These are phyloP conservation scores for Campylomormyrus tamandua DNA, from an alignment of 2,113 vertebrate genomes.

Conservation along the genomic window DNA sequence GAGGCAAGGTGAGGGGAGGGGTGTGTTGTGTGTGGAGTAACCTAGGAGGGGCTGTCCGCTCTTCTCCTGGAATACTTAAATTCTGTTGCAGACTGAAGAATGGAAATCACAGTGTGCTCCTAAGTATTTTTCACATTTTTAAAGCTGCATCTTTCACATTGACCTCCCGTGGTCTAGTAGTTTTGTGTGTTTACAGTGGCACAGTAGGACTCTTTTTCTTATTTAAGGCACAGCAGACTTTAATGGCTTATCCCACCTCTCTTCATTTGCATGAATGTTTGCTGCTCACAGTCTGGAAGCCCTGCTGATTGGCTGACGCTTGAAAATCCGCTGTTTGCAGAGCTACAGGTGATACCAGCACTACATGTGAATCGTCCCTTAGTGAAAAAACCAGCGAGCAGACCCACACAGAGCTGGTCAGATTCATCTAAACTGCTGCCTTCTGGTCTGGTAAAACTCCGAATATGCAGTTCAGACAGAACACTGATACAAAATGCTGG, in stretches of 20 bases:
- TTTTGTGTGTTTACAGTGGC: neutral
- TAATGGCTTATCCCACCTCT: constrained; percentile 35
- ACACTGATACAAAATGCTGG: constrained; percentile 53
- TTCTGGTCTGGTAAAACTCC: neutral
- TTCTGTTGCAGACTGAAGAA: neutral
- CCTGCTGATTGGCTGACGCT: neutral
- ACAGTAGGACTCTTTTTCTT: neutral
- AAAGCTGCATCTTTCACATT: neutral
- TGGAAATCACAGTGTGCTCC: neutral
- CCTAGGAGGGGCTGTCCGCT: neutral
- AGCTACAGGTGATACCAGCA: neutral
- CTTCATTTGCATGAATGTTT: constrained; percentile 34
- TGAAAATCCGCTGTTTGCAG: neutral
- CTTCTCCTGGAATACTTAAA: neutral
- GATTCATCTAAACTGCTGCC: neutral
- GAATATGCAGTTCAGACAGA: constrained; percentile 35
- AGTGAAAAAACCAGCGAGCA: neutral
- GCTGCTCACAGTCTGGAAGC: neutral
- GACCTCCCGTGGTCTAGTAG: neutral
- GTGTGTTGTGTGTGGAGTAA: neutral
- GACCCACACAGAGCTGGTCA: neutral
- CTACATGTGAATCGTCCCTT: neutral
- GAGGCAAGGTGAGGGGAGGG: constrained; percentile 36
- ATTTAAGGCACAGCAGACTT: neutral
- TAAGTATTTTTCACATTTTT: neutral